phyloP scores from a whole-genome alignment of 2,113 vertebrate genomes.

The Pelmatolapia mariae region DNA sequence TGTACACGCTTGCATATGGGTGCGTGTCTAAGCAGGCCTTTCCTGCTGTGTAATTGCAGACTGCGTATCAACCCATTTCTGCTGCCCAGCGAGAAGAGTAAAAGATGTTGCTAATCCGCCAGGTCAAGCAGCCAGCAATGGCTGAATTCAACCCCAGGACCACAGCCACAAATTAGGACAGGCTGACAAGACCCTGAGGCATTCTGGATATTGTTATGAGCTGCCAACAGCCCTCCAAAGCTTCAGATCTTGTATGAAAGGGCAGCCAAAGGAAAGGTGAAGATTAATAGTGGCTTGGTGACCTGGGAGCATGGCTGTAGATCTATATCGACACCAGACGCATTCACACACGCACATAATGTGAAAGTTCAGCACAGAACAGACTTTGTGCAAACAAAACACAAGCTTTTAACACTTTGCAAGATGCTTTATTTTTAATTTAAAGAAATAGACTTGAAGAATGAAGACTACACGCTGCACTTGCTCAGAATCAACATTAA shows the following conservation, averaged over 20 bases:
- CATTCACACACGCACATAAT: neutral
- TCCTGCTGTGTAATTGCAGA: slow-evolving; percentile 57
- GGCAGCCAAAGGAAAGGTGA: slow-evolving; percentile 49
- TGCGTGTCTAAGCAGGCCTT: slow-evolving; percentile 15
- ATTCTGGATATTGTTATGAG: slow-evolving; percentile 64
- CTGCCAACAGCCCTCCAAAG: slow-evolving; percentile 49
- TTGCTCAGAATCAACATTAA: neutral
- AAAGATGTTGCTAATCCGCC: slow-evolving; percentile 69
- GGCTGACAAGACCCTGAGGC: slow-evolving; percentile 60
- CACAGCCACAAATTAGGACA: slow-evolving; percentile 69
- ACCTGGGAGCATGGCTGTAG: slow-evolving; percentile 44
- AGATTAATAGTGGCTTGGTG: slow-evolving; percentile 63
- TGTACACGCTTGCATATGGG: neutral
- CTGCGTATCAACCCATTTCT: slow-evolving; percentile 31
- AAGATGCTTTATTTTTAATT: neutral
- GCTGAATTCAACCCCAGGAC: slow-evolving; percentile 63
- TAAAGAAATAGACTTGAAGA: neutral
- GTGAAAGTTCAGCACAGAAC: neutral
- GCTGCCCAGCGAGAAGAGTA: slow-evolving; percentile 20
- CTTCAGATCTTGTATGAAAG: slow-evolving; percentile 44
- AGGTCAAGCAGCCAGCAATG: slow-evolving; percentile 64
- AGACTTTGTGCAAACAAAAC: neutral
- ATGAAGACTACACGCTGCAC: neutral
- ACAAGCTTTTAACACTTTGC: neutral
- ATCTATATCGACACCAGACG: slow-evolving; percentile 41